Conservation (phyloP, 2,888 invertebrate genomes). For the Drosophila planitibia region DNA sequence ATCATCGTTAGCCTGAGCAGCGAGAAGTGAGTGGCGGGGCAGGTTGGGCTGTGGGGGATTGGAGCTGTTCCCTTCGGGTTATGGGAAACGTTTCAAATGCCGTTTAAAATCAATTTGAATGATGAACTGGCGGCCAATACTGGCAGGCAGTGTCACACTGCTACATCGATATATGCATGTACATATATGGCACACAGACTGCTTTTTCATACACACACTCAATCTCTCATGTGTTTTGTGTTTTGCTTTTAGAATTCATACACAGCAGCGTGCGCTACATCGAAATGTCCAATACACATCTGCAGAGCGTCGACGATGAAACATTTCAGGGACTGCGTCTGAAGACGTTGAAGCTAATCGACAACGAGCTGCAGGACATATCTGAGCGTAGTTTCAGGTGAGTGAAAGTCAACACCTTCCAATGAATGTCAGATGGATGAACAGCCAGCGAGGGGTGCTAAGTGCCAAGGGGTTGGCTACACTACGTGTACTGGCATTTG, state of each 20-base stretch:
- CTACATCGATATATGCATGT: constrained; percentile 33
- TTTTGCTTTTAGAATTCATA: constrained; percentile 89
- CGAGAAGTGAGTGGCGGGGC: neutral
- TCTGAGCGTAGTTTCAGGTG: constrained; percentile 93
- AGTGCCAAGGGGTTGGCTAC: neutral
- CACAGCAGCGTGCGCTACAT: constrained; percentile 92
- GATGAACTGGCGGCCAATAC: constrained; percentile 64
- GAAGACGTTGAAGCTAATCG: constrained; percentile 93
- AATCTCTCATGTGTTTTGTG: constrained; percentile 21
- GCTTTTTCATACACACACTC: neutral
- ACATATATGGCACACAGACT: neutral
- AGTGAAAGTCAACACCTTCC: constrained; percentile 74
- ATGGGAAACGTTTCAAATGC: constrained; percentile 75
- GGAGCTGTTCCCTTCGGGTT: constrained; percentile 55
- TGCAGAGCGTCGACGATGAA: constrained; percentile 92
- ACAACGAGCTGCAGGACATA: constrained; percentile 92
- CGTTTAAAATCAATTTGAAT: constrained; percentile 82
- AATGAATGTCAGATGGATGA: neutral
- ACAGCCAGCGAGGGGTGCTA: neutral
- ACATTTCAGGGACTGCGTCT: constrained; percentile 91
- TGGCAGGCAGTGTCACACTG: constrained; percentile 27
- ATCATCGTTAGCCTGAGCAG: constrained; percentile 71
- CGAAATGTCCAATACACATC: constrained; percentile 93
- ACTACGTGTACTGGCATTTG: constrained; percentile 15
- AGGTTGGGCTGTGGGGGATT: neutral